Conservation (phyloP, 2,888 invertebrate genomes). For the Eupithecia subfuscata region DNA sequence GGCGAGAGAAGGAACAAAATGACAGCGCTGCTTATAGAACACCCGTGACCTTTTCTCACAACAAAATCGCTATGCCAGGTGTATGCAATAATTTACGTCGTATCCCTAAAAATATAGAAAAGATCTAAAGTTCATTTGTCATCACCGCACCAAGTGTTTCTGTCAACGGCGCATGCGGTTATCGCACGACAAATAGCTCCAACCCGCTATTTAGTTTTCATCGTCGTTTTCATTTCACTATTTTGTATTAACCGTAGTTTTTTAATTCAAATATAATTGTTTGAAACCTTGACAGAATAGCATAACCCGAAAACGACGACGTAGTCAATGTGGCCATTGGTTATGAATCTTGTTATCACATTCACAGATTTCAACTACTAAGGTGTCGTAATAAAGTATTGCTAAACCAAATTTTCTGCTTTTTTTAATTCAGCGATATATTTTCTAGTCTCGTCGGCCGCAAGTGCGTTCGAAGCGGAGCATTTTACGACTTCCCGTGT, state of each 20-base stretch:
- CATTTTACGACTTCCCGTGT: constrained; percentile 78
- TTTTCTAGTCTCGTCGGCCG: constrained; percentile 19
- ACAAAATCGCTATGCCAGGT: constrained; percentile 14
- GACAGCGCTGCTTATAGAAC: constrained; percentile 6
- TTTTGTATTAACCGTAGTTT: background rate
- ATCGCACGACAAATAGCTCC: constrained; percentile 42
- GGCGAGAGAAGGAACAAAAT: background rate
- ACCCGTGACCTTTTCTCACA: constrained; percentile 23
- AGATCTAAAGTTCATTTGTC: constrained; percentile 57
- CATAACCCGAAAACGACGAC: background rate
- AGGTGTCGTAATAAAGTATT: background rate
- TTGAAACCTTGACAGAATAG: background rate
- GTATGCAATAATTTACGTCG: constrained; percentile 52
- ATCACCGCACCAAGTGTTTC: constrained; percentile 62
- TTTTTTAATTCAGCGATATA: no score
- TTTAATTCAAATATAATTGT: background rate
- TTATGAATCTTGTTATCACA: background rate
- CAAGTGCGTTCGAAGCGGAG: constrained; percentile 41
- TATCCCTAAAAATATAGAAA: constrained; percentile 60
- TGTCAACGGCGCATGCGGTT: constrained; percentile 67
- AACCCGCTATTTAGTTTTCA: constrained; percentile 10
- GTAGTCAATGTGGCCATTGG: background rate
- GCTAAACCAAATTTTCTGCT: no score
- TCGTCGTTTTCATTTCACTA: background rate
- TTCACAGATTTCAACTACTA: background rate